A percentile compares a stretch with the other conserved stretches of the same genome.
Conservation (phyloP, 2,113 vertebrate genomes). For the Picathartes gymnocephalus region DNA sequence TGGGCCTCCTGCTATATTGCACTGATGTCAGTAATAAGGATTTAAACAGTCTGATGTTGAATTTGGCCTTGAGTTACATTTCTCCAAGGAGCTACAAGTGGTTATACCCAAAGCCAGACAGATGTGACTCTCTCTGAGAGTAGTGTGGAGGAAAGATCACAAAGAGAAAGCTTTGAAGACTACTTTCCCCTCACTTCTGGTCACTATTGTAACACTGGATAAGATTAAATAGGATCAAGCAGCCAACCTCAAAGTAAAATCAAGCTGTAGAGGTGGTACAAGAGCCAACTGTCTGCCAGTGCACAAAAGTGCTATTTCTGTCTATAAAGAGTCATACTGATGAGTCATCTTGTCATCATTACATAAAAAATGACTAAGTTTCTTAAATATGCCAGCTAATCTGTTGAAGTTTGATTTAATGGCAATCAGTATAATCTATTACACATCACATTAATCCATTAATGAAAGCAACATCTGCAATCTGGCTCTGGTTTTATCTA, state of each 20-base stretch:
- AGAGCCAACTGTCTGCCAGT: background rate
- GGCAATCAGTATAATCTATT: background rate
- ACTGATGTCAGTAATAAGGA: background rate
- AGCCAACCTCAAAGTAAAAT: background rate
- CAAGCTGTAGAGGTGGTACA: background rate
- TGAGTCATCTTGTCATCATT: background rate
- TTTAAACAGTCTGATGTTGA: background rate
- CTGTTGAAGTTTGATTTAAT: conserved; percentile 30
- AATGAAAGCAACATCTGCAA: conserved; percentile 16
- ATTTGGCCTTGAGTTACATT: background rate
- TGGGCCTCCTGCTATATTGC: background rate
- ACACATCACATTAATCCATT: conserved; percentile 12
- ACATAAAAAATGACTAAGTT: conserved; percentile 16
- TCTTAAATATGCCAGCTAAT: conserved; percentile 48
- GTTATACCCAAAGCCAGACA: background rate
- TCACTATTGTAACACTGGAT: background rate
- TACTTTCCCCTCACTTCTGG: fast-evolving
- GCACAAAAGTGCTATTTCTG: background rate
- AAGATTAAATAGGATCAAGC: background rate
- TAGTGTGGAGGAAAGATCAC: background rate
- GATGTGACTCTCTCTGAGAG: background rate
- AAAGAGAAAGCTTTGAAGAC: background rate
- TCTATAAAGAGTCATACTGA: background rate
- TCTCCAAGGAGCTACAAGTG: background rate
- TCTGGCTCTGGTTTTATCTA: background rate